A percentile compares a stretch with the other conserved stretches of the same genome.
Conservation (phyloP, 2,888 invertebrate genomes). For the Tenthredo distinguenda region DNA sequence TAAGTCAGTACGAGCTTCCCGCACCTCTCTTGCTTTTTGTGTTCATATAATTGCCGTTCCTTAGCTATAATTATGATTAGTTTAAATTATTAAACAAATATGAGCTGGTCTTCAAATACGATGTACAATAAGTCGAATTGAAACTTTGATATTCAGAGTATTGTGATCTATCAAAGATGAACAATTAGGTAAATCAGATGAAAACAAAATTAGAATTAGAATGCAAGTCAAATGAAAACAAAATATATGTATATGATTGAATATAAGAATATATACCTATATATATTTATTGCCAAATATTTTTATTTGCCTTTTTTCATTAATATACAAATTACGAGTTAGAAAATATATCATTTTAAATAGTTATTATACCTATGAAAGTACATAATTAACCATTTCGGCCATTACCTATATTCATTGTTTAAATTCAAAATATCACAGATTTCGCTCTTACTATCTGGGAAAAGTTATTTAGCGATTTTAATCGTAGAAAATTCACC, state of each 20-base stretch:
- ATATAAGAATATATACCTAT: conserved; percentile 42
- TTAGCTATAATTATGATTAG: neutral
- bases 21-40: neutral
- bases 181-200: neutral
- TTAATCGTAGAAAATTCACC: neutral
- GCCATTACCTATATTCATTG: conserved; percentile 8
- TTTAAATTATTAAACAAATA: neutral
- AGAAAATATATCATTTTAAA: conserved; percentile 51
- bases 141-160: neutral
- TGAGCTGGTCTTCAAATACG: neutral
- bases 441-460: conserved; percentile 34
- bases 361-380: conserved; percentile 22
- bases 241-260: conserved; percentile 48
- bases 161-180: neutral
- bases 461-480: neutral
- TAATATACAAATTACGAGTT: conserved; percentile 50
- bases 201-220: neutral
- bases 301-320: conserved; percentile 28
- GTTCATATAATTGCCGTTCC: neutral
- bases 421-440: conserved; percentile 52
- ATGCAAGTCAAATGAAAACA: neutral
- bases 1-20: neutral
- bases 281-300: conserved; percentile 55
- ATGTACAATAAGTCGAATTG: conserved; percentile 7
- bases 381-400: neutral